Base-by-base conservation (phyloP, 2,113 vertebrate genomes). In the Oxyura jamaicensis region DNA sequence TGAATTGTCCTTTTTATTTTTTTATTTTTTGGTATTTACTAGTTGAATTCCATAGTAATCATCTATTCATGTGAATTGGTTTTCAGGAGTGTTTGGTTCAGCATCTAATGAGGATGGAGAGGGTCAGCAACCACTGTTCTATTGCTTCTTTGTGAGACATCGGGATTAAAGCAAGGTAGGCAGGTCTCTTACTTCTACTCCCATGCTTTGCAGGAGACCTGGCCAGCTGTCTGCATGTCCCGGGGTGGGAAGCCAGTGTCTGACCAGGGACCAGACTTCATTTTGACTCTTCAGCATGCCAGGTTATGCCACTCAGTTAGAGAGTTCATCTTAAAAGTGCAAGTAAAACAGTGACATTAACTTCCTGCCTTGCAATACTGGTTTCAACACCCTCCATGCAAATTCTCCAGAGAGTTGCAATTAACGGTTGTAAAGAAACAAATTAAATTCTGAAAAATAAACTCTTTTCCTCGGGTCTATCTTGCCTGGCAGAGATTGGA, bases 201-300 rank as follows among this genome's bases (percentile, higher is more conserved):
- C 6, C 0, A 0, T 2, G 1, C 19, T 25, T 82, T 39, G 20
- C 56, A 36, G 26, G 18, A 93, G 22, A 46, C 50, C 71, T 74
- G 44, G 16, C 15, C 48, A 72, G 11, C 4, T 35, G 3, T 28
- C 60, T 81, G 2, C 26, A n/a, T 46, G 31, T 28, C 33, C 82
- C 35, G 67, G 28, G 7, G 5, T 48, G 26, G 22, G 50, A 90
- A 74, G 23, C 3, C 18, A 53, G 11, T 29, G 18, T 41, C 68
- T 83, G 44, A 22, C 53, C 29, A 72, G 36, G 17, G 33, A 21
- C 1, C 7, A 1, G 72, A 29, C 46, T 69, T 73, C n/a, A 20
- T 46, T 13, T 28, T 46, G 66, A 22, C 29, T 53, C 29, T 83
- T 83, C 36, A 78, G 66, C 48, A 31, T 46, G 59, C 18, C 65